Evolutionary conservation across 2,888 invertebrate species (phyloP), one percentile per base, ranked within the genome.

Genomic region (Baccha elongata): DNA sequence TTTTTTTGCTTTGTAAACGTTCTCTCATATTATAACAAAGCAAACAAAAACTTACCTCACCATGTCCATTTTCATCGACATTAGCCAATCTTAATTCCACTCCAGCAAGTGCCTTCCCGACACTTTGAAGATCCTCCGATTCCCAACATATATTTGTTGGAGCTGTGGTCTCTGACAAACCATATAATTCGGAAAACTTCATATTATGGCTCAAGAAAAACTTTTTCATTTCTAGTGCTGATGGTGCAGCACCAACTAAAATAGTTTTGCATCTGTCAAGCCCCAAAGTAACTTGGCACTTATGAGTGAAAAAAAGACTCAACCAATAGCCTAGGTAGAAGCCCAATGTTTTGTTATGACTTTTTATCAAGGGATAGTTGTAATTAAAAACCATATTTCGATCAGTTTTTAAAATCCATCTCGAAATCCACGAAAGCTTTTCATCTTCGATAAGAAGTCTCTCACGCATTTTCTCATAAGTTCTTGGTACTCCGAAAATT

Each of bases 391-490:
- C 93, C 21, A 93, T 92, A 3, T 91, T 89, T 85, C 94, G 94
- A 0, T 95, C 95, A 94, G 94, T 94, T 13, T 90, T 89, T 3
- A 93, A 92, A 35, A 98, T 93, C 85, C 93, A 92, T 68, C 93
- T 94, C 87, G 95, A 95, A 0, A 96, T 81, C 1, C 92, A 91
- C 0, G 95, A 94, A 52, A 93, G 94, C 52, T 94, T 92, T 0
- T 93, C 92, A 1, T 95, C 96, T 0, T 95, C 93, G 0, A 93
- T 92, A 87, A 94, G 92, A 91, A 98, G 94, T 87, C 94, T 95
- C 87, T 98, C 98, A 86, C 95, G 93, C 88, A 98, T 96, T 91
- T 98, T 98, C 90, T 98, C 98, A 94, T 95, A 98, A 0, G 98
- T 96, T 81, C 98, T 92, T 0, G 98, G 98, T 0, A 98, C 98